phyloP scores from a whole-genome alignment of 92 coral and sea anemone species.

The Epizoanthus scotinus region DNA sequence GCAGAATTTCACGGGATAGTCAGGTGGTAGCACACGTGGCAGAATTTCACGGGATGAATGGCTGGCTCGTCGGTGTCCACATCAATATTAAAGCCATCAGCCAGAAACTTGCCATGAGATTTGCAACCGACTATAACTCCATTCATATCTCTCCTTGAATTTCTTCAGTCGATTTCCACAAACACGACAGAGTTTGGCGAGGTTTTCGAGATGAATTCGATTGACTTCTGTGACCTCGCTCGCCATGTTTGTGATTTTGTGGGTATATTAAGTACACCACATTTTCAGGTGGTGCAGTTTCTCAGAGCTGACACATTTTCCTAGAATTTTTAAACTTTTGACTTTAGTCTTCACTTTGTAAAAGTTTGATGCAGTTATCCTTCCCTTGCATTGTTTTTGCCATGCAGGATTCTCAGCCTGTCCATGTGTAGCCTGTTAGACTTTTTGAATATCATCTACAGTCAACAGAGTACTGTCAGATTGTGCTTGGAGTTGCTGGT shows the following conservation, averaged over 20 bases:
- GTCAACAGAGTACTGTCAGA: too few species aligned
- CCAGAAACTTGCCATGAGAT: background rate
- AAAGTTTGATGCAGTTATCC: too few species aligned
- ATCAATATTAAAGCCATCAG: background rate
- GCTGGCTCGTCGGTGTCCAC: background rate
- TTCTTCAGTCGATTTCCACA: slow-evolving; percentile 10
- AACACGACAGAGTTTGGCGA: slow-evolving; percentile 9
- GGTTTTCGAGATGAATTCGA: background rate
- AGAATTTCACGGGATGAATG: background rate
- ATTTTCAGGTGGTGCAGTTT: too few species aligned
- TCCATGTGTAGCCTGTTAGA: too few species aligned
- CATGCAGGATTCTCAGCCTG: too few species aligned
- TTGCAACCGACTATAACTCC: background rate
- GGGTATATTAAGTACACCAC: background rate
- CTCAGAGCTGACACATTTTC: too few species aligned
- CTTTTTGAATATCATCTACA: too few species aligned
- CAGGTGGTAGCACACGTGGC: background rate
- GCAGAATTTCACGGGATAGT: too few species aligned
- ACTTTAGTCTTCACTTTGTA: too few species aligned
- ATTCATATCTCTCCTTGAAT: slow-evolving; percentile 14
- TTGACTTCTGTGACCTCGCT: background rate
- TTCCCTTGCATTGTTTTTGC: too few species aligned
- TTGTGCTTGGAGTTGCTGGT: too few species aligned
- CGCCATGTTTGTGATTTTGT: background rate
- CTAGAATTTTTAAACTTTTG: too few species aligned